Evolutionary conservation across 1,140 invertebrate species (phyloP).

Genomic region (Drosophila punjabiensis): DNA sequence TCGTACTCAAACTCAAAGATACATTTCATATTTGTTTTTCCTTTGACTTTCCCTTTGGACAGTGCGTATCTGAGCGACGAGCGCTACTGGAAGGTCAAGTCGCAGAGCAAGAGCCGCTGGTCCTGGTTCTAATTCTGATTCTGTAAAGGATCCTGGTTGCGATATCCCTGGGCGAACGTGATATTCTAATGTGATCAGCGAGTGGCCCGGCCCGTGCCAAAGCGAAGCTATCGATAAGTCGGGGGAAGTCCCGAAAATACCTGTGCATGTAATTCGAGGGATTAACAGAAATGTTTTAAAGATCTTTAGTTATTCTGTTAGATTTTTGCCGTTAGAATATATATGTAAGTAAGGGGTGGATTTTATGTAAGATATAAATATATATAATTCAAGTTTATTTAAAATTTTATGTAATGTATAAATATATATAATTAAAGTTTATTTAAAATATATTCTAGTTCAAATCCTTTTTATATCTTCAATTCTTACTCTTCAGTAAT

Average conservation of each 20-base stretch:
- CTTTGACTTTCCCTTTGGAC: not conserved
- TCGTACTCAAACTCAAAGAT: not conserved
- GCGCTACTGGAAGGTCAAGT: slow-evolving; percentile 58
- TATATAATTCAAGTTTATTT: not conserved
- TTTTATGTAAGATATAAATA: not conserved
- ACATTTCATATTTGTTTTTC: not conserved
- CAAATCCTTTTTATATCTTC: not conserved
- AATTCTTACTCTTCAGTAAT: not conserved
- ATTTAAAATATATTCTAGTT: not conserved
- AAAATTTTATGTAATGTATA: too few relatives aligned
- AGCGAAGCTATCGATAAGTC: slow-evolving; percentile 13
- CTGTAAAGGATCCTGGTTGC: slow-evolving; percentile 45
- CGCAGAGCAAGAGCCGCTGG: slow-evolving; percentile 68
- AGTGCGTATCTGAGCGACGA: slow-evolving; percentile 74
- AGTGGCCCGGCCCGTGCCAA: slow-evolving; percentile 5
- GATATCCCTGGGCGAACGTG: slow-evolving; percentile 1
- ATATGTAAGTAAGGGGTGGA: not conserved
- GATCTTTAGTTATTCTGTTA: not conserved
- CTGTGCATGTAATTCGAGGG: not conserved
- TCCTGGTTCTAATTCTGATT: slow-evolving; percentile 65
- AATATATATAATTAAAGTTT: not conserved
- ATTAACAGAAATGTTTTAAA: not conserved
- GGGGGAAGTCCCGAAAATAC: not conserved
- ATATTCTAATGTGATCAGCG: slow-evolving; percentile 29
- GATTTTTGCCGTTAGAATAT: not conserved